These are phyloP conservation scores for Melanotaenia maccullochi DNA, from an alignment of 2,797 vertebrate genomes.

Conservation along the genomic window DNA sequence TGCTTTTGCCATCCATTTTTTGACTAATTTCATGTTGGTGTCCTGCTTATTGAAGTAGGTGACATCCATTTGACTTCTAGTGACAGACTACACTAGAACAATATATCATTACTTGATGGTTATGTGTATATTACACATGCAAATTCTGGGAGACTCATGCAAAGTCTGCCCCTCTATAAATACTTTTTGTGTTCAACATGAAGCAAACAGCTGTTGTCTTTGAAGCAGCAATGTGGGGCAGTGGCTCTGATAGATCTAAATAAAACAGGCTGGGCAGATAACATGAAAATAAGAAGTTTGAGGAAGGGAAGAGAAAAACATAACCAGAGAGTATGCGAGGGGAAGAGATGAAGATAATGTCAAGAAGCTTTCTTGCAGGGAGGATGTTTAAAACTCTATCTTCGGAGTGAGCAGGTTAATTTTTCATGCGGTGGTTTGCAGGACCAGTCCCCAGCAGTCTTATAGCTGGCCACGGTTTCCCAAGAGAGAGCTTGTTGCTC, in stretches of 20 bases:
- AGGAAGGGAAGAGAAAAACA: slow-evolving; percentile 17
- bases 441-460: slow-evolving; percentile 40
- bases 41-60: slow-evolving; percentile 37
- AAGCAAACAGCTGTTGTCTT: slow-evolving; percentile 72
- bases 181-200: slow-evolving; percentile 58
- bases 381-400: slow-evolving; percentile 54
- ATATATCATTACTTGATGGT: slow-evolving; percentile 26
- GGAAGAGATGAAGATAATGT: slow-evolving; percentile 39
- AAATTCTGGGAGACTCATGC: slow-evolving; percentile 31
- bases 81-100: slow-evolving; percentile 20
- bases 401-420: slow-evolving; percentile 69
- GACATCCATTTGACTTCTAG: slow-evolving; percentile 63
- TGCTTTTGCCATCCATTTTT: slow-evolving; percentile 52
- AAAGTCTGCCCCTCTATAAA: slow-evolving; percentile 50
- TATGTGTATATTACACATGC: slow-evolving; percentile 48
- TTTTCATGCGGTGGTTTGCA: slow-evolving; percentile 70
- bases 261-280: slow-evolving; percentile 23
- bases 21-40: slow-evolving; percentile 47
- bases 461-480: slow-evolving; percentile 58
- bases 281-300: slow-evolving; percentile 9
- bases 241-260: slow-evolving; percentile 40
- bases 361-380: slow-evolving; percentile 28
- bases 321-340: slow-evolving; percentile 17
- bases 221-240: slow-evolving; percentile 52
- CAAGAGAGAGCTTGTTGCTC: slow-evolving; percentile 66